Evolutionary conservation across 2,888 invertebrate genomes (phyloP).

Genomic region (Gandaritis pyraliata): DNA sequence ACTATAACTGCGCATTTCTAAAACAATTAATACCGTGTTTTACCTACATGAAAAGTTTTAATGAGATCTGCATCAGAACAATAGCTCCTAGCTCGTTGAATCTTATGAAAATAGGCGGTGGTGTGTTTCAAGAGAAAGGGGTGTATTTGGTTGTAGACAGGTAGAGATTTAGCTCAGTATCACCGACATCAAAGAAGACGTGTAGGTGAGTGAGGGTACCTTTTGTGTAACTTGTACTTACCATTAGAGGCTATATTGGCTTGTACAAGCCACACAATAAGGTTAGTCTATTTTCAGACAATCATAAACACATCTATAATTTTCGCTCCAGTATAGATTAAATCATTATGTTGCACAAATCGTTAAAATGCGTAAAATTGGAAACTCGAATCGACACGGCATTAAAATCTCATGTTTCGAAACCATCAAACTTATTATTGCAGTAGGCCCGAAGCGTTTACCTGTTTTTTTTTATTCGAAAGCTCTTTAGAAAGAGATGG

Average conservation of each 20-base stretch:
- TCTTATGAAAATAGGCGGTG: constrained; percentile 7
- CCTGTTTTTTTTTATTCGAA: constrained; percentile 74
- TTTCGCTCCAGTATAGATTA: constrained; percentile 34
- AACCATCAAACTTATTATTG: constrained; percentile 54
- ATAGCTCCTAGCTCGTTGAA: constrained; percentile 17
- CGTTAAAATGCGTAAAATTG: constrained; percentile 60
- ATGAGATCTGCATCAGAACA: constrained; percentile 32
- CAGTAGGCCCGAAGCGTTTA: constrained; percentile 67
- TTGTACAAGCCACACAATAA: background rate
- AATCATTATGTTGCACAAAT: constrained; percentile 44
- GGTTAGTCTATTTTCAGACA: constrained; percentile 17
- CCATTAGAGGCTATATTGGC: background rate
- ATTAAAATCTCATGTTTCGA: constrained; percentile 56
- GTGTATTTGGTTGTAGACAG: constrained; percentile 1
- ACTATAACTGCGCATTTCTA: constrained; percentile 7
- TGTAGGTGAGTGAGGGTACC: background rate
- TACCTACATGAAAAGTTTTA: constrained; percentile 16
- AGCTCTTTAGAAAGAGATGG: constrained; percentile 67
- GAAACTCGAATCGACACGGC: constrained; percentile 50
- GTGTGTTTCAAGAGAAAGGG: constrained; percentile 4
- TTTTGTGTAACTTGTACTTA: constrained; percentile 16
- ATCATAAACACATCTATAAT: constrained; percentile 33
- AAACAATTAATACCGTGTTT: constrained; percentile 18
- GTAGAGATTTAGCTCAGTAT: constrained; percentile 3
- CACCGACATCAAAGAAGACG: constrained; percentile 22